These are phyloP conservation scores for Alethe diademata DNA, from an alignment of 2,113 vertebrate species.

Conservation along the genomic window DNA sequence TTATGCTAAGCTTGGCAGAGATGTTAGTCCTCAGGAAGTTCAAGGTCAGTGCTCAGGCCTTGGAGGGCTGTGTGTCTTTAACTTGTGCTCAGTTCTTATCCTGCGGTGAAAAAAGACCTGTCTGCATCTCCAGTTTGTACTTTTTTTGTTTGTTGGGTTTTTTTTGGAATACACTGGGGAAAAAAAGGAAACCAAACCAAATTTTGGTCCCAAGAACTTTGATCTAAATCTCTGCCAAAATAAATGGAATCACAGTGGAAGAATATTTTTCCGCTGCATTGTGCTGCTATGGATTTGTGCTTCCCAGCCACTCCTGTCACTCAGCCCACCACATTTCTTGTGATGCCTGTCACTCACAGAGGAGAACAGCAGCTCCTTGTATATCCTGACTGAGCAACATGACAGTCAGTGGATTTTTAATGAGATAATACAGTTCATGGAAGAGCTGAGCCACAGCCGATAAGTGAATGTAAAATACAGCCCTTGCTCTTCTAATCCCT, in stretches of 20 bases:
- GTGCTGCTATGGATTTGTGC: neutral
- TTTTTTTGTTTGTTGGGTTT: neutral
- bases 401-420: neutral
- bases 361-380: neutral
- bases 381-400: neutral
- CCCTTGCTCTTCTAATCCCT: constrained; percentile 10
- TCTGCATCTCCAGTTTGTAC: neutral
- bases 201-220: neutral
- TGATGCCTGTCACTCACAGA: neutral
- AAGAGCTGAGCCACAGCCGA: neutral
- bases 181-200: neutral
- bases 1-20: neutral
- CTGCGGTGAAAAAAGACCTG: neutral
- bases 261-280: neutral
- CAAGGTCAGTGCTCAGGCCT: neutral
- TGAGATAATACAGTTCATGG: neutral
- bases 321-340: neutral
- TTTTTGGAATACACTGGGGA: neutral
- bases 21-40: neutral
- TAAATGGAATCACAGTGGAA: neutral
- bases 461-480: neutral
- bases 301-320: neutral
- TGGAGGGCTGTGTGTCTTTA: neutral
- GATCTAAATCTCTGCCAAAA: neutral
- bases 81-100: neutral